Conservation (phyloP, 2,797 vertebrate species). For the Catharus ustulatus region DNA sequence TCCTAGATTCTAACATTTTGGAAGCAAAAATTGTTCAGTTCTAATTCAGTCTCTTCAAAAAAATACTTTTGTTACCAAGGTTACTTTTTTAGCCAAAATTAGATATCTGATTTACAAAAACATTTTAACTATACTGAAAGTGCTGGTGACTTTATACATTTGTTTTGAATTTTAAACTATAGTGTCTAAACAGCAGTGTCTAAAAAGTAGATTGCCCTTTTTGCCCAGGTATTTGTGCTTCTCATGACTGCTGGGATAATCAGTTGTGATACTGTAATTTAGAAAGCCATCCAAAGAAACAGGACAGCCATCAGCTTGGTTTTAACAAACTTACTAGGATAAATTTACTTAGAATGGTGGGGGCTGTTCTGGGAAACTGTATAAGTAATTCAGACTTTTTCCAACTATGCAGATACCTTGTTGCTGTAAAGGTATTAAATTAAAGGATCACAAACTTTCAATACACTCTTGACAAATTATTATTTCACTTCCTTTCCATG, state of each 20-base stretch:
- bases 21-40: background rate
- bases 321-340: background rate
- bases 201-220: background rate
- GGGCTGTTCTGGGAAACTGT: background rate
- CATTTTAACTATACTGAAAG: background rate
- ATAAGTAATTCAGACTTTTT: background rate
- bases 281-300: background rate
- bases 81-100: background rate
- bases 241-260: background rate
- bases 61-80: background rate
- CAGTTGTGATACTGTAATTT: background rate
- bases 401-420: accelerated
- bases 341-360: background rate
- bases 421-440: background rate
- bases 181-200: background rate
- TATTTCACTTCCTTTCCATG: background rate
- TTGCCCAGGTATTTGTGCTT: background rate
- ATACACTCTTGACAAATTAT: background rate
- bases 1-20: background rate
- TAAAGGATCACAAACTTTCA: background rate
- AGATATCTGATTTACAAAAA: background rate
- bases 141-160: background rate
- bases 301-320: background rate
- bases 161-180: background rate
- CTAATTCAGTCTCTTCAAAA: background rate